Evolutionary conservation across 2,888 invertebrate genomes (phyloP).

Genomic region (Parapristionchus giblindavisi): DNA sequence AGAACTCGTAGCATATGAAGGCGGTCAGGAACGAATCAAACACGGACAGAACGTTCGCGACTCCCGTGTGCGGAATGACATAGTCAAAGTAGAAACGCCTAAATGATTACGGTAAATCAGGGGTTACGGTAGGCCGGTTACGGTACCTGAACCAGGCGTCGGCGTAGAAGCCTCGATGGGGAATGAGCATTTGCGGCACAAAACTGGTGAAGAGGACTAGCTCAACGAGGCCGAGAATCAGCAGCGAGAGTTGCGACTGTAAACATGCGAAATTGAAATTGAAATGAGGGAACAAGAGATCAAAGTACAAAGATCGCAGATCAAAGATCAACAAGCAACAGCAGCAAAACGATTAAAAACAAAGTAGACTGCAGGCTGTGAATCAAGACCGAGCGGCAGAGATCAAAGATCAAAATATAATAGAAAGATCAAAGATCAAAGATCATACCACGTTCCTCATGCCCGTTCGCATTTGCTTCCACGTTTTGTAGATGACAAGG

Average conservation of each 20-base stretch:
- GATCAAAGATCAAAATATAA: too few species aligned
- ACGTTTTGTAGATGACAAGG: background rate
- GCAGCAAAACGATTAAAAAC: too few species aligned
- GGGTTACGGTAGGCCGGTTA: too few species aligned
- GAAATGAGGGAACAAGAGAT: too few species aligned
- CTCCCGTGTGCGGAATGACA: background rate
- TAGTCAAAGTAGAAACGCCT: conserved; percentile 22
- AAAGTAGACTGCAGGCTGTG: too few species aligned
- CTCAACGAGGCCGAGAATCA: conserved; percentile 6
- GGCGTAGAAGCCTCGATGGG: conserved; percentile 13
- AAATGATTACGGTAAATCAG: background rate
- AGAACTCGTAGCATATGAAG: conserved; percentile 31
- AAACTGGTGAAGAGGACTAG: conserved; percentile 1
- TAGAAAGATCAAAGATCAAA: too few species aligned
- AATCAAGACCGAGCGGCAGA: too few species aligned
- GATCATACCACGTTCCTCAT: conserved; percentile 17
- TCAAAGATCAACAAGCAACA: too few species aligned
- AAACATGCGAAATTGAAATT: too few species aligned
- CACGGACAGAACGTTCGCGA: conserved; percentile 7
- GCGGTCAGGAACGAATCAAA: conserved; percentile 30
- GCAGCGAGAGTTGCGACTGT: conserved; percentile 14
- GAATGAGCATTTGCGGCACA: background rate
- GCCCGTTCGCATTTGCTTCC: background rate
- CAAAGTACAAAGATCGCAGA: too few species aligned
- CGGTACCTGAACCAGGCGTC: conserved; percentile 23